phyloP scores from a whole-genome alignment of 1,140 invertebrate genomes.

The Plutomurus gul region DNA sequence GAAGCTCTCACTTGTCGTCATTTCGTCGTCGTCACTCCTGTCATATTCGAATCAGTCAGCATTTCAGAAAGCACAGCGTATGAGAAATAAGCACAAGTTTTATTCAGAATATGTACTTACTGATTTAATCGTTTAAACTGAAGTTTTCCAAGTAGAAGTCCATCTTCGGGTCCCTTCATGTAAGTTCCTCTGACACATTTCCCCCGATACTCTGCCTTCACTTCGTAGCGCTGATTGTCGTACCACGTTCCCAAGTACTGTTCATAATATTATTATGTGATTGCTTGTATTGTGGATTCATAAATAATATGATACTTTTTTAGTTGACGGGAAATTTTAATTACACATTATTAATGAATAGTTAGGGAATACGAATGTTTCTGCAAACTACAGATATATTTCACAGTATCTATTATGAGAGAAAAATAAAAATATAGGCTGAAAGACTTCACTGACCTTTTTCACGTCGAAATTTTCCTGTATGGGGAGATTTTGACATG shows the following conservation, averaged over 20 bases:
- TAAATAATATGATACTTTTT: too few relatives aligned
- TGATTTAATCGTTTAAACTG: neutral
- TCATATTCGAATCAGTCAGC: neutral
- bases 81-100: neutral
- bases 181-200: neutral
- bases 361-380: too few relatives aligned
- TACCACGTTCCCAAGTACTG: slow-evolving; percentile 3
- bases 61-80: neutral
- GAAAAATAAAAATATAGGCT: too few relatives aligned
- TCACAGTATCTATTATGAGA: too few relatives aligned
- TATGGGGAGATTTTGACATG: neutral
- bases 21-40: neutral
- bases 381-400: too few relatives aligned
- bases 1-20: neutral
- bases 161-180: neutral
- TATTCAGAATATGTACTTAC: too few relatives aligned
- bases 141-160: neutral
- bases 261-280: too few relatives aligned
- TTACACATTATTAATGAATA: neutral
- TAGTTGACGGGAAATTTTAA: neutral
- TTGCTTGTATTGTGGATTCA: too few relatives aligned
- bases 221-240: neutral
- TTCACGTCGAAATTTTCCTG: neutral
- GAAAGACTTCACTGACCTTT: neutral
- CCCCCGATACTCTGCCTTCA: neutral